A percentile compares a stretch with the other conserved stretches of the same genome.
Conservation (phyloP, 1,140 invertebrate genomes). For the Goniozus legneri region DNA sequence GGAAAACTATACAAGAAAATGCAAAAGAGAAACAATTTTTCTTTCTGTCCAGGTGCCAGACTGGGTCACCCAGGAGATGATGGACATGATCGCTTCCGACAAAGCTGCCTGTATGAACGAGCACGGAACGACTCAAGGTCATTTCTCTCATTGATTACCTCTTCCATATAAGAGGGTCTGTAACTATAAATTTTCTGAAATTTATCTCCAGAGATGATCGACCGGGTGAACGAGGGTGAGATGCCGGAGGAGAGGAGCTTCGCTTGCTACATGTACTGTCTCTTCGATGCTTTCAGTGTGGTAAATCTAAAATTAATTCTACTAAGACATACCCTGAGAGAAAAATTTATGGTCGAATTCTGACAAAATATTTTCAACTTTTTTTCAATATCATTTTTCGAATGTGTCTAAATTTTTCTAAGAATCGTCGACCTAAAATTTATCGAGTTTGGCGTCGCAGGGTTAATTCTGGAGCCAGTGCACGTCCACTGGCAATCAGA, state of each 20-base stretch:
- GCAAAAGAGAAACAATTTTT: too few relatives aligned
- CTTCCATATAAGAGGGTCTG: neutral
- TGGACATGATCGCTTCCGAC: slow-evolving; percentile 40
- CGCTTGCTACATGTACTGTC: slow-evolving; percentile 48
- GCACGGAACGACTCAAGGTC: slow-evolving; percentile 44
- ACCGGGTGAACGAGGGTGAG: slow-evolving; percentile 30
- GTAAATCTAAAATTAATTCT: slow-evolving; percentile 25
- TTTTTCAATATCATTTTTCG: too few relatives aligned
- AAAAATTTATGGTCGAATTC: neutral
- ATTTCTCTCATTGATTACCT: slow-evolving; percentile 1
- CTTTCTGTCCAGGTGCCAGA: slow-evolving; percentile 31
- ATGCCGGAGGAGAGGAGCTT: slow-evolving; percentile 29
- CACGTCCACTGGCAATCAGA: too few relatives aligned
- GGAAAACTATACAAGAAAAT: too few relatives aligned
- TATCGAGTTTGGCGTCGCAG: too few relatives aligned
- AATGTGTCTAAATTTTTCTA: too few relatives aligned
- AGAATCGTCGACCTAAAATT: too few relatives aligned
- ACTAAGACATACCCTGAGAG: neutral
- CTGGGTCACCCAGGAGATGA: slow-evolving; percentile 39
- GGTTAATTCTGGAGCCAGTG: too few relatives aligned
- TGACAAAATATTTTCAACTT: neutral
- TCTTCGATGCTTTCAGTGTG: slow-evolving; percentile 42
- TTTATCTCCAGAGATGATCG: slow-evolving; percentile 32
- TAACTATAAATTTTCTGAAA: neutral
- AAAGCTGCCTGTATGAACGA: slow-evolving; percentile 42